Evolutionary conservation across 2,797 vertebrate genomes (phyloP), one percentile per base, ranked within the genome.

Genomic region (Acanthornis magna): DNA sequence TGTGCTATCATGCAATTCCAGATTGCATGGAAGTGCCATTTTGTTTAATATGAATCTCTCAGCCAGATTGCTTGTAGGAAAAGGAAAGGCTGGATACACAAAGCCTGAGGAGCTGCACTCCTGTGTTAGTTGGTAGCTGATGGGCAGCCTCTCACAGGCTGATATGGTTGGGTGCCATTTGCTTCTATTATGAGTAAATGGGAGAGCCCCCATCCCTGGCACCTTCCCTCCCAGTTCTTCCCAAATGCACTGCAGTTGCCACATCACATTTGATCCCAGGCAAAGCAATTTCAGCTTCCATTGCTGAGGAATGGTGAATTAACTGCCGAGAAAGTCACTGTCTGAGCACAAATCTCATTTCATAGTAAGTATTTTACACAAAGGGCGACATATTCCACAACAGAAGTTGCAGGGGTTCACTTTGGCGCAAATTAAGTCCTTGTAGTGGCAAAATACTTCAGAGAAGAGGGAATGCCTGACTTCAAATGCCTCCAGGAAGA

Each of bases 321-420:
- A 17, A 12, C 20, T 45, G 16, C 47, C 34, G 36, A 58, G n/a
- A 82, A 91, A 73, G 12, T 18, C 3, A 1, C 14, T 26, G 6
- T 51, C 36, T 73, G 68, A 61, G 18, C 92, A 72, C 54, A 75
- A 26, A 34, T n/a, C 42, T 75, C 50, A 34, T 57, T 75, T 32
- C 25, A 45, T 34, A 34, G 30, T 23, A 26, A 34, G 8, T 25
- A 19, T 65, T 87, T 85, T 51, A 62, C 29, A 62, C 16, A 26
- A 57, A 73, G 22, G 25, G 20, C 42, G 89, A 40, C 11, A 13
- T 0, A 0, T 34, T 84, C 58, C 40, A 53, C 26, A 27, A 1
- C 0, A 57, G 67, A 23, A 54, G 5, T 62, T 88, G 36, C 6
- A 32, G 21, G 26, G 7, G 1, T 42, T 61, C 12, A 2, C 32